Evolutionary conservation across 2,888 invertebrate genomes (phyloP).

Genomic region (Patella depressa): DNA sequence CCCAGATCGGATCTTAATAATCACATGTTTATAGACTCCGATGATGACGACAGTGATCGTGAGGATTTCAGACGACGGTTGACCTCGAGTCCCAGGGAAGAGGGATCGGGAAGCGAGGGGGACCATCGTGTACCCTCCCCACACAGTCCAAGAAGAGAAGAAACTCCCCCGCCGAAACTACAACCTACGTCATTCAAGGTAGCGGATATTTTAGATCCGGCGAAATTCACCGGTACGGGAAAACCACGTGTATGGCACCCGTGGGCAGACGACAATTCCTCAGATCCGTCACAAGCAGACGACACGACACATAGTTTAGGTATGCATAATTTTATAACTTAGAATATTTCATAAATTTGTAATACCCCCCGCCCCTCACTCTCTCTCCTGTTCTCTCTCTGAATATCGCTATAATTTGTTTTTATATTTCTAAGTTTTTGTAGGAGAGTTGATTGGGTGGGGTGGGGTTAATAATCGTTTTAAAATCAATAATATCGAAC

Average conservation of each 20-base stretch:
- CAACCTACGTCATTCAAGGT: constrained; percentile 61
- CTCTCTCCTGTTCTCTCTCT: too few species aligned
- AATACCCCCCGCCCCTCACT: too few species aligned
- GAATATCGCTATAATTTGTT: too few species aligned
- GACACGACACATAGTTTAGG: constrained; percentile 26
- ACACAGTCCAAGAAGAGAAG: constrained; percentile 20
- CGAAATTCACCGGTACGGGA: constrained; percentile 55
- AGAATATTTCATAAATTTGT: too few species aligned
- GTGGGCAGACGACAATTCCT: constrained; percentile 36
- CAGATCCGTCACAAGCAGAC: constrained; percentile 15
- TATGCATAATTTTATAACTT: neutral
- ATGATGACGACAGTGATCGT: constrained; percentile 22
- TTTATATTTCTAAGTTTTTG: too few species aligned
- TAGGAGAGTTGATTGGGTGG: too few species aligned
- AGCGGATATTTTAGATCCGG: constrained; percentile 60
- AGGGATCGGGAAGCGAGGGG: constrained; percentile 3
- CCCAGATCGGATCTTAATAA: constrained; percentile 14
- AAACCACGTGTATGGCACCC: constrained; percentile 46
- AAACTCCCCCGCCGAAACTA: constrained; percentile 23
- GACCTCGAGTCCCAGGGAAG: constrained; percentile 13
- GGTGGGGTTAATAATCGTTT: too few species aligned
- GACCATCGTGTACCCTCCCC: constrained; percentile 19
- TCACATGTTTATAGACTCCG: neutral
- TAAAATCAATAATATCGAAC: too few species aligned
- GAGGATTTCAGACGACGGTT: constrained; percentile 10